These are phyloP conservation scores for Ceratosolen solmsi DNA, from an alignment of 1,140 invertebrate genomes.

Conservation along the genomic window DNA sequence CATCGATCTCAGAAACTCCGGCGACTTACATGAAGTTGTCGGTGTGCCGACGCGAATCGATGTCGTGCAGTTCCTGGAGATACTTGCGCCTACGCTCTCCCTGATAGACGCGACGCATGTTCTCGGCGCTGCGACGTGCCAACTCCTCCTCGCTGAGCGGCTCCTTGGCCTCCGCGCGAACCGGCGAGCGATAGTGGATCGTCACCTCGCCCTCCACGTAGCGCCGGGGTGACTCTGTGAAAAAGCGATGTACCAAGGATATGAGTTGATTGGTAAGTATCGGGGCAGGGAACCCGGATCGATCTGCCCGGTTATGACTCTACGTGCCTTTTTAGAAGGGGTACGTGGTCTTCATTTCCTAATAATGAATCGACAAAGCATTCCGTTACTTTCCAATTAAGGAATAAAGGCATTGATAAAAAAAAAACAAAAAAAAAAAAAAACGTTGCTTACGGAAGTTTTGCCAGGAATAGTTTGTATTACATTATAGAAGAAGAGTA, in stretches of 20 bases:
- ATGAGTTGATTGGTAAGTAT: not conserved
- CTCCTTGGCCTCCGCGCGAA: constrained; percentile 88
- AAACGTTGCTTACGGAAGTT: too few species aligned
- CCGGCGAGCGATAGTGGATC: constrained; percentile 91
- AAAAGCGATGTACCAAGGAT: too few species aligned
- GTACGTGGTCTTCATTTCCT: too few species aligned
- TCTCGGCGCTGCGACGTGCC: constrained; percentile 87
- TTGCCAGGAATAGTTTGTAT: too few species aligned
- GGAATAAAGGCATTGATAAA: too few species aligned
- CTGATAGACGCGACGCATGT: constrained; percentile 91
- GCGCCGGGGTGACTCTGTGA: constrained; percentile 85
- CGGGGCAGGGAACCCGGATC: too few species aligned
- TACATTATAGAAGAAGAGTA: too few species aligned
- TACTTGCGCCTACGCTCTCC: constrained; percentile 90
- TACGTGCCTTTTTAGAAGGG: too few species aligned
- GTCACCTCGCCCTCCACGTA: constrained; percentile 94
- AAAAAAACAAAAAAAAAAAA: too few species aligned
- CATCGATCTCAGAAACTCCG: not conserved
- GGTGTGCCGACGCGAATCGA: constrained; percentile 90
- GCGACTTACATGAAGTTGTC: constrained; percentile 87
- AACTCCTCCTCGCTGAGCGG: constrained; percentile 87
- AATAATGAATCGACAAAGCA: not conserved
- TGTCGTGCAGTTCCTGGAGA: constrained; percentile 91
- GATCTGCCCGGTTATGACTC: too few species aligned
- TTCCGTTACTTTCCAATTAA: too few species aligned